A percentile compares a stretch with the other conserved stretches of the same genome.
Conservation (phyloP, 2,113 vertebrate species). For the Nerophis lumbriciformis region DNA sequence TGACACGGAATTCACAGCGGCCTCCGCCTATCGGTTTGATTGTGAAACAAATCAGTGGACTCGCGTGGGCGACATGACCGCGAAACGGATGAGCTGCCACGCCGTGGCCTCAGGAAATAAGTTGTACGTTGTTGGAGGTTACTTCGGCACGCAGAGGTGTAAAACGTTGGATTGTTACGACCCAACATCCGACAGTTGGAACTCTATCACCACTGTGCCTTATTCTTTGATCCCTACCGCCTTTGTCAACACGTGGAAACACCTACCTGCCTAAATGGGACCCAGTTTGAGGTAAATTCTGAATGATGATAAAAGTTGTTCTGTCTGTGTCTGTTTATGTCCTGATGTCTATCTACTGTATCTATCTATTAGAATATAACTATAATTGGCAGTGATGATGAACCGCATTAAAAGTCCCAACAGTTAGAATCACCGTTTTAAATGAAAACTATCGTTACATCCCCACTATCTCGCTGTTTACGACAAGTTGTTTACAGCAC, state of each 20-base stretch:
- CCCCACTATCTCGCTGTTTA: too few species aligned
- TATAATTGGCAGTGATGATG: too few species aligned
- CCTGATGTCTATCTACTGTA: too few species aligned
- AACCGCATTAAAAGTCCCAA: too few species aligned
- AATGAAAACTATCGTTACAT: too few species aligned
- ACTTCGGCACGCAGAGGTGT: conserved; percentile 92
- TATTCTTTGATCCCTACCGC: conserved; percentile 94
- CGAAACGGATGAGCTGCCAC: conserved; percentile 94
- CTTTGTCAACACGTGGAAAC: conserved; percentile 97
- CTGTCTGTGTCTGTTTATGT: too few species aligned
- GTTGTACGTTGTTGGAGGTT: conserved; percentile 92
- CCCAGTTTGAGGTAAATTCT: conserved; percentile 9
- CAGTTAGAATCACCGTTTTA: too few species aligned
- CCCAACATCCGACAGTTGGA: conserved; percentile 87
- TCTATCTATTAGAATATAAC: too few species aligned
- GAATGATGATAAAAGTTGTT: neutral
- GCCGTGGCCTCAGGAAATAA: conserved; percentile 91
- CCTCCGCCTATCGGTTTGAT: conserved; percentile 90
- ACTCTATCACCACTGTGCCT: conserved; percentile 92
- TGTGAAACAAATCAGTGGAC: conserved; percentile 89
- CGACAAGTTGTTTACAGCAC: too few species aligned
- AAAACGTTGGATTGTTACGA: conserved; percentile 95
- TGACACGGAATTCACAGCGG: conserved; percentile 89
- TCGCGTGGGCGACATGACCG: conserved; percentile 90
- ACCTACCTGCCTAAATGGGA: conserved; percentile 78